A percentile compares a stretch with the other conserved stretches of the same genome.
Conservation (phyloP, 2,888 invertebrate genomes). For the Euspilapteryx auroguttella region DNA sequence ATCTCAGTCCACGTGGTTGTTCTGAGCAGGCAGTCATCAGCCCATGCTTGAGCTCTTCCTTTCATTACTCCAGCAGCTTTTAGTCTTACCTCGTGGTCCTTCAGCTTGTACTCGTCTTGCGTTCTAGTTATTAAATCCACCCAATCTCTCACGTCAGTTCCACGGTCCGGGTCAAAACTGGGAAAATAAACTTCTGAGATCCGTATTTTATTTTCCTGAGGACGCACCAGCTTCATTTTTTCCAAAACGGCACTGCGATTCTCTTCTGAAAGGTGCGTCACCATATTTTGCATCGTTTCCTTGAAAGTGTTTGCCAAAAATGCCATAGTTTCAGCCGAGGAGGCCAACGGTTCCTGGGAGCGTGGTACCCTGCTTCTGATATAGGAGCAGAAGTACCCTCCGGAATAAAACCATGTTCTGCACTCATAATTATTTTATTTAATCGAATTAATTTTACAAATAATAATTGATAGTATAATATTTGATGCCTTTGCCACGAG, state of each 20-base stretch:
- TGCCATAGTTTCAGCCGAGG: constrained; percentile 4
- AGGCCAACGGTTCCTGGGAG: constrained; percentile 4
- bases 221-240: no score
- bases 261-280: no score
- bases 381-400: constrained; percentile 1
- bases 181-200: constrained; percentile 13
- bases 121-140: constrained; percentile 12
- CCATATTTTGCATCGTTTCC: no score
- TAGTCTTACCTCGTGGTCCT: constrained; percentile 13
- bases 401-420: no score
- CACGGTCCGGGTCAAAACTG: constrained; percentile 12
- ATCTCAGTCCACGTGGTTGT: constrained; percentile 12
- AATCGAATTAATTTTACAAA: no score
- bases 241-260: no score
- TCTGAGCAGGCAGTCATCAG: constrained; percentile 13
- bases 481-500: no score
- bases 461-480: no score
- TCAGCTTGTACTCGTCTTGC: constrained; percentile 10
- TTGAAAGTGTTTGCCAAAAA: constrained; percentile 8
- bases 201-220: no score
- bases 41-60: constrained; percentile 14
- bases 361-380: constrained; percentile 7
- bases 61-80: constrained; percentile 13
- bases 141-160: constrained; percentile 13
- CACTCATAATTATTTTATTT: no score